These are phyloP conservation scores for Schrankia costaestrigalis DNA, from an alignment of 2,888 invertebrate species.

Conservation along the genomic window DNA sequence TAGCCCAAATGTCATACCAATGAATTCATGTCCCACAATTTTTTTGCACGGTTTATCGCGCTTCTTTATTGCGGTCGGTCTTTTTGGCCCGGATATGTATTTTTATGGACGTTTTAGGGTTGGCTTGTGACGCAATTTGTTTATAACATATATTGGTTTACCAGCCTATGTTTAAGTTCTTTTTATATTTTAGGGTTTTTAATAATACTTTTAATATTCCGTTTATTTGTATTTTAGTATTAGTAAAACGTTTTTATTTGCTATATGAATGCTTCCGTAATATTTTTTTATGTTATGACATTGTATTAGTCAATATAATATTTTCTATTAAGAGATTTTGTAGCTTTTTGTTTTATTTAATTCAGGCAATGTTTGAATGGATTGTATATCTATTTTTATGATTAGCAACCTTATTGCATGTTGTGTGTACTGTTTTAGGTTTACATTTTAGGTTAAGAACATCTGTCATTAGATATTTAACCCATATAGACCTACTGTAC, in stretches of 20 bases:
- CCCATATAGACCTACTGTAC: too few relatives aligned
- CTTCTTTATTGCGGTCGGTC: conserved; percentile 76
- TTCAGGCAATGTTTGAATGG: too few relatives aligned
- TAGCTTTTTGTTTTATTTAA: too few relatives aligned
- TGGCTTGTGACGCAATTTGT: conserved; percentile 68
- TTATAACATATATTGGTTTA: conserved; percentile 72
- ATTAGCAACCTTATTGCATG: too few relatives aligned
- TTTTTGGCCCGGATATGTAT: conserved; percentile 54
- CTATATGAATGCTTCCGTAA: too few relatives aligned
- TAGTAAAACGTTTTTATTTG: conserved; percentile 10
- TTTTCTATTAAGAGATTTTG: too few relatives aligned
- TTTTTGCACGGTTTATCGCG: conserved; percentile 76
- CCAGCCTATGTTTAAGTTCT: conserved; percentile 43
- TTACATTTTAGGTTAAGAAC: too few relatives aligned
- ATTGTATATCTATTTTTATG: too few relatives aligned
- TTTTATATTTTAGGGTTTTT: conserved; percentile 39
- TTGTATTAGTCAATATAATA: too few relatives aligned
- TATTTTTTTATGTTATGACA: too few relatives aligned
- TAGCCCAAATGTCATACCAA: conserved; percentile 77
- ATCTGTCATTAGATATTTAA: too few relatives aligned
- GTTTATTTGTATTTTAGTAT: conserved; percentile 25
- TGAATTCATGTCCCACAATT: conserved; percentile 76
- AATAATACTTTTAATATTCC: conserved; percentile 15
- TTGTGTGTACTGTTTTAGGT: too few relatives aligned
- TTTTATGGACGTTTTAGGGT: conserved; percentile 62